Evolutionary conservation across 2,888 invertebrate species (phyloP).

Genomic region (Hipparchia sbordonii): DNA sequence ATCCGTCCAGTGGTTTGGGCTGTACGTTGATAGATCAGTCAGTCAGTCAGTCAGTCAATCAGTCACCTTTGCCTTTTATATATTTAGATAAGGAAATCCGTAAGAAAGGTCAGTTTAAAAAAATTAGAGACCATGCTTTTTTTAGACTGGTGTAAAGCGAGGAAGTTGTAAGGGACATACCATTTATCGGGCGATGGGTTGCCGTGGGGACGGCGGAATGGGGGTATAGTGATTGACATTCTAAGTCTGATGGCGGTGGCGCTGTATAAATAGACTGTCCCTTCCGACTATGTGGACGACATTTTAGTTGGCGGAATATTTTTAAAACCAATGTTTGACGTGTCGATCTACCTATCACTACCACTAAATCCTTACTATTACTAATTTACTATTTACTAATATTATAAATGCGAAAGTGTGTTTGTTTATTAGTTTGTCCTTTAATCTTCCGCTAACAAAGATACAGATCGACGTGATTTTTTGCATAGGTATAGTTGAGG

Average conservation of each 20-base stretch:
- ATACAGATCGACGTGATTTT: too few relatives aligned
- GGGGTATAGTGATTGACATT: conserved; percentile 61
- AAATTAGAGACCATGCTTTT: background rate
- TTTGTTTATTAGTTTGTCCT: too few relatives aligned
- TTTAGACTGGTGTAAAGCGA: background rate
- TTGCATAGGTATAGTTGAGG: too few relatives aligned
- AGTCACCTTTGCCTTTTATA: too few relatives aligned
- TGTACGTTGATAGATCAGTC: too few relatives aligned
- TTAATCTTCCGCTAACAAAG: too few relatives aligned
- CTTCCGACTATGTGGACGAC: conserved; percentile 2
- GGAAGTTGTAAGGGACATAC: conserved; percentile 39
- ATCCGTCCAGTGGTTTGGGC: too few relatives aligned
- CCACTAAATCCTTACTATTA: background rate
- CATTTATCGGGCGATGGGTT: conserved; percentile 56
- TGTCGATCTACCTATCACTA: background rate
- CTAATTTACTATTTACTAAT: too few relatives aligned
- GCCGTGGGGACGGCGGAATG: conserved; percentile 54
- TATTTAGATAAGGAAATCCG: too few relatives aligned
- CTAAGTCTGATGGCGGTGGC: conserved; percentile 48
- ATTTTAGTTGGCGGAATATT: conserved; percentile 7
- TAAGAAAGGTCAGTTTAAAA: background rate
- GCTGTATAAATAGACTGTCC: conserved; percentile 35
- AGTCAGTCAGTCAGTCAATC: too few relatives aligned
- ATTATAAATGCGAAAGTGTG: too few relatives aligned
- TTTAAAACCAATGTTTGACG: background rate